phyloP scores from a whole-genome alignment of 2,113 vertebrate genomes.

The Anhinga anhinga region DNA sequence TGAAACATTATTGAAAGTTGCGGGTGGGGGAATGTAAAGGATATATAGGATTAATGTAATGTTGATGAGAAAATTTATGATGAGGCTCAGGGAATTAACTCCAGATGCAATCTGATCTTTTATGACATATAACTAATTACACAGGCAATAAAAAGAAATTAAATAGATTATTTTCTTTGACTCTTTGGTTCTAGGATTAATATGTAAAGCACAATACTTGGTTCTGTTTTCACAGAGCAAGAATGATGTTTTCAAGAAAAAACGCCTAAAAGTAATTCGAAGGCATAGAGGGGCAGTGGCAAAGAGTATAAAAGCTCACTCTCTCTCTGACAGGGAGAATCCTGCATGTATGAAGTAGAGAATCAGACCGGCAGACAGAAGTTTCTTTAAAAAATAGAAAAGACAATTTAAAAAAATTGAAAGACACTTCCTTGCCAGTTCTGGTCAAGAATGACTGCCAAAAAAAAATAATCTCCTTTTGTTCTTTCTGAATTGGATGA shows the following conservation, averaged over 20 bases:
- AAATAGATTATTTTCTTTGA: constrained; percentile 41
- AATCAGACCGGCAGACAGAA: background rate
- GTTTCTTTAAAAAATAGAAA: background rate
- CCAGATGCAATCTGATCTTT: constrained; percentile 50
- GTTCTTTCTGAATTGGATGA: background rate
- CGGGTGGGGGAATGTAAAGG: background rate
- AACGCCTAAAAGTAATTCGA: background rate
- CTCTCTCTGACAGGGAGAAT: background rate
- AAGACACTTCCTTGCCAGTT: background rate
- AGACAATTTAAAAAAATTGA: background rate
- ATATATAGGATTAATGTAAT: constrained; percentile 42
- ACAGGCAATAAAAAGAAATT: constrained; percentile 49
- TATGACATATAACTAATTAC: constrained; percentile 60
- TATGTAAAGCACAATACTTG: background rate
- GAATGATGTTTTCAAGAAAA: background rate
- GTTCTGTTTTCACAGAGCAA: background rate
- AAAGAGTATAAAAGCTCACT: background rate
- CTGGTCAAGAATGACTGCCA: background rate
- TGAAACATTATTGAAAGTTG: background rate
- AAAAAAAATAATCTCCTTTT: background rate
- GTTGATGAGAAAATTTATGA: constrained; percentile 50
- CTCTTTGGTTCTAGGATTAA: background rate
- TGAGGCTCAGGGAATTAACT: constrained; percentile 30
- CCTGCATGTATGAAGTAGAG: background rate
- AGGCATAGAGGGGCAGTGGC: background rate